Percentiles rank a stretch among this genome's conserved stretches.
phyloP scores from a whole-genome alignment of 2,797 vertebrate species.

The Loriculus beryllinus region DNA sequence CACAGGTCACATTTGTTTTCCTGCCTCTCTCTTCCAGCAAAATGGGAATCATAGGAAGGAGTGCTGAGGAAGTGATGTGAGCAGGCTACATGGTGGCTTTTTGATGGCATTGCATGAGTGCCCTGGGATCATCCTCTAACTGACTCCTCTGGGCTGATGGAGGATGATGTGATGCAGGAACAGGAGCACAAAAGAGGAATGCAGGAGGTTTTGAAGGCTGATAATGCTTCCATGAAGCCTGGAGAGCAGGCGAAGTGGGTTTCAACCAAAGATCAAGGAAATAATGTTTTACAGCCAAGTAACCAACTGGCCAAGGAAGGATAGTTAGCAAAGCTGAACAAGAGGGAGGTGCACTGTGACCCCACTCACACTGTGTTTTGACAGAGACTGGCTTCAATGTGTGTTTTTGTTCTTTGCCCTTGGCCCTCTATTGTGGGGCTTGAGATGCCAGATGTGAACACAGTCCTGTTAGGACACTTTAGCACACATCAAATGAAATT shows the following conservation, averaged over 20 bases:
- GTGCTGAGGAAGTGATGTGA: not conserved
- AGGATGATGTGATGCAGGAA: not conserved
- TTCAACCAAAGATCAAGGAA: not conserved
- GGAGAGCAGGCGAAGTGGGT: not conserved
- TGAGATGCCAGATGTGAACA: not conserved
- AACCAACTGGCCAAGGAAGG: not conserved
- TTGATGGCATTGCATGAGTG: not conserved
- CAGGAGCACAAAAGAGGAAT: not conserved
- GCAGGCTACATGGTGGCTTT: not conserved
- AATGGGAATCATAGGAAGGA: not conserved
- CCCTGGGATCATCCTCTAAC: not conserved
- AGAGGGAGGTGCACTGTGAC: not conserved
- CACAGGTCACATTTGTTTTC: constrained; percentile 35
- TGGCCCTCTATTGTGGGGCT: not conserved
- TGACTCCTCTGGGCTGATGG: not conserved
- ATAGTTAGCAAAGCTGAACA: not conserved
- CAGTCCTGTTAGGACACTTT: not conserved
- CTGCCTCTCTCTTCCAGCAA: constrained; percentile 17
- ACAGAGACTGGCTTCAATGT: not conserved
- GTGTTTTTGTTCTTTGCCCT: not conserved
- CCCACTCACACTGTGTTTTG: not conserved
- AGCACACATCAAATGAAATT: not conserved
- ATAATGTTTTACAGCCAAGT: not conserved
- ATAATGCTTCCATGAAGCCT: not conserved
- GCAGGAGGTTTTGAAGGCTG: not conserved